Percentiles rank a stretch among this genome's conserved stretches.
phyloP scores from a whole-genome alignment of 2,113 vertebrate species.

The Eurystomus gularis region DNA sequence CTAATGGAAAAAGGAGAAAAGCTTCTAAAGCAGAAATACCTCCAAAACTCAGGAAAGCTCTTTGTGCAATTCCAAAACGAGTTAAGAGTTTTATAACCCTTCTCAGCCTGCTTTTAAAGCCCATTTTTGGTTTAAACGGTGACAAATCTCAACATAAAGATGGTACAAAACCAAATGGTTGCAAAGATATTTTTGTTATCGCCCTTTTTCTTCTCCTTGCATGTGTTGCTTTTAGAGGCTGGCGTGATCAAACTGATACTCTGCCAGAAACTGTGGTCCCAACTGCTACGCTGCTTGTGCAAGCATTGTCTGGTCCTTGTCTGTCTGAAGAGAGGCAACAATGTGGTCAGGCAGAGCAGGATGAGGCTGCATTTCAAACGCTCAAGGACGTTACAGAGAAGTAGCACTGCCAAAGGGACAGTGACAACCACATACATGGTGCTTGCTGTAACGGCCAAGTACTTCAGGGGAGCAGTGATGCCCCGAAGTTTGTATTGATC shows the following conservation, averaged over 20 bases:
- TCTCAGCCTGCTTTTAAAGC: not conserved
- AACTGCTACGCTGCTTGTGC: not conserved
- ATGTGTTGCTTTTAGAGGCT: not conserved
- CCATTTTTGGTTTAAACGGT: constrained; percentile 17
- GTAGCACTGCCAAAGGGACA: not conserved
- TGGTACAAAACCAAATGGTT: not conserved
- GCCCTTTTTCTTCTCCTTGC: constrained; percentile 18
- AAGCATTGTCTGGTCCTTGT: not conserved
- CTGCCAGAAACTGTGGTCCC: not conserved
- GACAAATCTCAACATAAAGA: not conserved
- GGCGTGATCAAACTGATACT: not conserved
- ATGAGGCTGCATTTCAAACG: not conserved
- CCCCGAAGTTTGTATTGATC: not conserved
- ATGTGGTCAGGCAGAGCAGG: not conserved
- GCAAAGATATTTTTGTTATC: constrained; percentile 7
- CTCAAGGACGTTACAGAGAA: not conserved
- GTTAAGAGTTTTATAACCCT: not conserved
- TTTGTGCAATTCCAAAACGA: not conserved
- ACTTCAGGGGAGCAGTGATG: not conserved
- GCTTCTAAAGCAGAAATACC: not conserved
- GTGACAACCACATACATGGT: not conserved
- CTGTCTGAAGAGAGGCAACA: not conserved
- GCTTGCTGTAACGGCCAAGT: not conserved
- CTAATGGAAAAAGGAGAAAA: not conserved
- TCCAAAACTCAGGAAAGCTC: not conserved